Evolutionary conservation across 2,888 invertebrate genomes (phyloP).

Genomic region (Caenorhabditis uteleia): DNA sequence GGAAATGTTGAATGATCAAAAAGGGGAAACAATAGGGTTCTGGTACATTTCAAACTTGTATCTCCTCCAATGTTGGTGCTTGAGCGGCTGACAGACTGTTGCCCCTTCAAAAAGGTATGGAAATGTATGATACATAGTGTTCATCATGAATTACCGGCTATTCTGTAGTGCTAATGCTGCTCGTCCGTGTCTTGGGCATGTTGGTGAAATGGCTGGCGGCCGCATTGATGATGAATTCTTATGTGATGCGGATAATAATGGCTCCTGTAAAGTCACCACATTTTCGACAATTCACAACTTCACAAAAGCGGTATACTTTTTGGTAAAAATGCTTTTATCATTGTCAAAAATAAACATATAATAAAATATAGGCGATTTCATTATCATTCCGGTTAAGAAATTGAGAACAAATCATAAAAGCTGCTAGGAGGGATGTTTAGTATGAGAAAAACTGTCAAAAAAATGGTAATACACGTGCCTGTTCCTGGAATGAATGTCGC

Average conservation of each 20-base stretch:
- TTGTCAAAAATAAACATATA: too few relatives aligned
- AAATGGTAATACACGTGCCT: slow-evolving; percentile 45
- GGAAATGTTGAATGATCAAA: slow-evolving; percentile 2
- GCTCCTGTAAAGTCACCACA: slow-evolving; percentile 69
- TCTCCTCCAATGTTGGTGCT: slow-evolving; percentile 54
- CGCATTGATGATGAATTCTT: slow-evolving; percentile 50
- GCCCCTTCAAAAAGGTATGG: slow-evolving; percentile 29
- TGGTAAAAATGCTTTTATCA: too few relatives aligned
- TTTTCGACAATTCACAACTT: too few relatives aligned
- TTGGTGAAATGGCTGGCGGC: slow-evolving; percentile 66
- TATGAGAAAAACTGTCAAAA: slow-evolving; percentile 6
- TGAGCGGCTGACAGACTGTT: slow-evolving; percentile 46
- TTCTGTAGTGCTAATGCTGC: slow-evolving; percentile 52
- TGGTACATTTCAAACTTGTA: slow-evolving; percentile 42
- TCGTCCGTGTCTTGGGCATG: slow-evolving; percentile 68
- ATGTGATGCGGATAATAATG: slow-evolving; percentile 59
- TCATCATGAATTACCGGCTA: slow-evolving; percentile 21
- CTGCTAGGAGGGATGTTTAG: too few relatives aligned
- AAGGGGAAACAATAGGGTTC: neutral
- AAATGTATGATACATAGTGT: neutral
- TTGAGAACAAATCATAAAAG: too few relatives aligned
- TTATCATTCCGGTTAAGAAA: too few relatives aligned
- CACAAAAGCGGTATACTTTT: too few relatives aligned
- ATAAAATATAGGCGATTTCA: too few relatives aligned
- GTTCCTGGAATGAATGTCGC: slow-evolving; percentile 50